Conservation (phyloP, 2,888 invertebrate genomes). For the Taenaris catops region DNA sequence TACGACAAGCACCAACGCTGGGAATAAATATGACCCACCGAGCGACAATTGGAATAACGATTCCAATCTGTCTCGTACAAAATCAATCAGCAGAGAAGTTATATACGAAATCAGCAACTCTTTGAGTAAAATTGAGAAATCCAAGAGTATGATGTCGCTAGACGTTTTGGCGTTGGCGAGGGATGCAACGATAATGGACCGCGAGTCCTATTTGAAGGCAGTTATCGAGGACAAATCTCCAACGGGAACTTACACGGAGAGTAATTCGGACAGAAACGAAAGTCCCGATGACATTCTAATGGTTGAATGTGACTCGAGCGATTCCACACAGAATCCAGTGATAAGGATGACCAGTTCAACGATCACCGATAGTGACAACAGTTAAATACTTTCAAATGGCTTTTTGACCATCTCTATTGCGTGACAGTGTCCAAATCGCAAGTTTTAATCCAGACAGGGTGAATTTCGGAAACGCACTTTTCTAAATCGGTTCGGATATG, state of each 20-base stretch:
- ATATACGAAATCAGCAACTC: constrained; percentile 53
- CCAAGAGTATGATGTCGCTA: constrained; percentile 72
- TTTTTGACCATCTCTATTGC: no score
- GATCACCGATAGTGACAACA: constrained; percentile 66
- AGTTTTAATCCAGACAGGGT: no score
- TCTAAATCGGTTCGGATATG: no score
- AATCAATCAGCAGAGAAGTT: constrained; percentile 59
- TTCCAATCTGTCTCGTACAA: constrained; percentile 47
- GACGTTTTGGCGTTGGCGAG: constrained; percentile 64
- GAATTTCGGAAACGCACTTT: no score
- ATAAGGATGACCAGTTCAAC: constrained; percentile 72
- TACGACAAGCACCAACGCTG: constrained; percentile 53
- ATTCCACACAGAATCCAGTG: constrained; percentile 66
- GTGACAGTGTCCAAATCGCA: no score
- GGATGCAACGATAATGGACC: constrained; percentile 58
- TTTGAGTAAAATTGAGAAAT: constrained; percentile 56
- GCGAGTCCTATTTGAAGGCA: constrained; percentile 67
- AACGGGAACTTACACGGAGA: constrained; percentile 66
- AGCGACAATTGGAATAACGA: constrained; percentile 50
- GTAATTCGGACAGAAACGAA: constrained; percentile 68
- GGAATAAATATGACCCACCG: constrained; percentile 42
- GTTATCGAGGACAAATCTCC: constrained; percentile 73
- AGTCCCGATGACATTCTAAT: constrained; percentile 68
- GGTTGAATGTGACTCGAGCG: constrained; percentile 73
- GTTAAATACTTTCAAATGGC: constrained; percentile 34